Conservation (phyloP, 2,888 invertebrate species). For the Octonoba sinensis region DNA sequence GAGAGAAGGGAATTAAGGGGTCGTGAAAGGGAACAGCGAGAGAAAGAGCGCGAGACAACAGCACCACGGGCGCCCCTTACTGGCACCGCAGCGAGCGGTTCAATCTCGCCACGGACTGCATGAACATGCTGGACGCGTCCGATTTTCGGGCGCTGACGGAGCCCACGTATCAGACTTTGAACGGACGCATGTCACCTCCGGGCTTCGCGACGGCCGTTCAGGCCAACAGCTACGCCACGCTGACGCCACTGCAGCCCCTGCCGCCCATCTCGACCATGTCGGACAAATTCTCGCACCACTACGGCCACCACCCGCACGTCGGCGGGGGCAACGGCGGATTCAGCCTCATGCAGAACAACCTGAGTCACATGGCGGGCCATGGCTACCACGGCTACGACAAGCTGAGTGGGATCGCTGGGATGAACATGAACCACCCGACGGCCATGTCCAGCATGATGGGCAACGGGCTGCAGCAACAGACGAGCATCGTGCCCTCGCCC, state of each 20-base stretch:
- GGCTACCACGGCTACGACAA: conserved; percentile 82
- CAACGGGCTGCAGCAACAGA: conserved; percentile 72
- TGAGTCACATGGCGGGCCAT: conserved; percentile 72
- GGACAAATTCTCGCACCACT: conserved; percentile 87
- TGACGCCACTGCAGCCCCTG: conserved; percentile 94
- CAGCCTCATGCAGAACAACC: conserved; percentile 86
- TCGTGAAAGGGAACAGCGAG: background rate
- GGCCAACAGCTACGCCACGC: conserved; percentile 83
- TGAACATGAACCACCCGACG: conserved; percentile 79
- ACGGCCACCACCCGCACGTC: conserved; percentile 64
- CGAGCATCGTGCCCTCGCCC: conserved; percentile 73
- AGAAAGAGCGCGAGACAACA: too few relatives aligned
- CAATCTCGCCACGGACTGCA: conserved; percentile 38
- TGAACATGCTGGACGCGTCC: conserved; percentile 79
- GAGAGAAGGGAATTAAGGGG: background rate
- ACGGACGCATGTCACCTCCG: conserved; percentile 89
- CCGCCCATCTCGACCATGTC: conserved; percentile 98
- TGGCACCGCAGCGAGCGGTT: background rate
- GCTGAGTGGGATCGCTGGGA: conserved; percentile 77
- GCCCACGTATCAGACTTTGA: conserved; percentile 93
- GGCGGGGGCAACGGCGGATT: conserved; percentile 77
- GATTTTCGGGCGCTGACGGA: conserved; percentile 83
- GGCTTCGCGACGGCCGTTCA: conserved; percentile 66
- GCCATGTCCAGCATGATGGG: conserved; percentile 75
- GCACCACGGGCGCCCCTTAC: background rate